Conservation (phyloP, 2,113 vertebrate species). For the Coreoperca whiteheadi region DNA sequence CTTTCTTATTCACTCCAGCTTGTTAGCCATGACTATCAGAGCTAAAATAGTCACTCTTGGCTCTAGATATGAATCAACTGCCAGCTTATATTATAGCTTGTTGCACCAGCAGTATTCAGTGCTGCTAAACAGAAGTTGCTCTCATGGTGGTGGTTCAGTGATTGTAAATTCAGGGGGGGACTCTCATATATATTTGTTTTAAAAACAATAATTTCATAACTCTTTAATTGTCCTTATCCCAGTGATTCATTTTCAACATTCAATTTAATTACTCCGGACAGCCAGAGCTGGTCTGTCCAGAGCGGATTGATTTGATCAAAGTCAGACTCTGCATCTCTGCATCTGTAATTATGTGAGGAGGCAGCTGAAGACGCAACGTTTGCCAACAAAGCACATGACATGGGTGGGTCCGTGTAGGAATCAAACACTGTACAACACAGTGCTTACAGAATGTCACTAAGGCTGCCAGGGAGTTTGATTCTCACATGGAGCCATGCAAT, state of each 20-base stretch:
- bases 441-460: background rate
- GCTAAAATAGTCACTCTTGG: background rate
- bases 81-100: background rate
- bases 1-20: background rate
- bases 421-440: background rate
- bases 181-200: background rate
- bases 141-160: background rate
- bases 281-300: background rate
- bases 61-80: constrained; percentile 2
- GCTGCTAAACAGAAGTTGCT: background rate
- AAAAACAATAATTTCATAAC: background rate
- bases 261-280: background rate
- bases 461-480: background rate
- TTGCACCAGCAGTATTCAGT: background rate
- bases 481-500: background rate
- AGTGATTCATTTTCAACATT: background rate
- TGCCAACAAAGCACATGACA: background rate
- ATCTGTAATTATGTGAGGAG: background rate
- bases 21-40: background rate
- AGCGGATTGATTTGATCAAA: background rate
- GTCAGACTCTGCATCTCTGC: background rate
- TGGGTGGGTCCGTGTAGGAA: background rate
- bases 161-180: background rate
- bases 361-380: no score
- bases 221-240: background rate